phyloP scores from a whole-genome alignment of 2,797 vertebrate species.

The Pipistrellus nathusii region DNA sequence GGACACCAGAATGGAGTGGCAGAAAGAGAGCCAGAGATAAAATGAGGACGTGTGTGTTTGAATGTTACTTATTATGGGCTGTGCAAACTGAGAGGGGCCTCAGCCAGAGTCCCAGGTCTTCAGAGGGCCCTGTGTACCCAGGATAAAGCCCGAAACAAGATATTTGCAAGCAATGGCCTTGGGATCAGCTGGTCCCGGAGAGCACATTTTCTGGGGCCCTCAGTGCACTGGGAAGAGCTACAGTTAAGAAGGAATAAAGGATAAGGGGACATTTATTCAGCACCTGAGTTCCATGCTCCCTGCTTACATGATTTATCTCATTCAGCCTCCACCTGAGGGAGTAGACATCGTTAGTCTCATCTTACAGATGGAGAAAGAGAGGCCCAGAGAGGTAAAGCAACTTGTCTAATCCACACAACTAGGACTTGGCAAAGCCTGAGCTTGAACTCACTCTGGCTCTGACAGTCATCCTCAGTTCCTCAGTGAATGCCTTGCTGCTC shows the following conservation, averaged over 20 bases:
- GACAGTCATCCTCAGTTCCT: accelerated
- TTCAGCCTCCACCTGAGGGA: background rate
- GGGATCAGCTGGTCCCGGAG: background rate
- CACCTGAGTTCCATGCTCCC: background rate
- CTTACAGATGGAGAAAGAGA: background rate
- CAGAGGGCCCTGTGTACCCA: background rate
- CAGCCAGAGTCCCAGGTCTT: background rate
- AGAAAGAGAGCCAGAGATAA: background rate
- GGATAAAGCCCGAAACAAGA: background rate
- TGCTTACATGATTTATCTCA: background rate
- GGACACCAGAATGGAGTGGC: background rate
- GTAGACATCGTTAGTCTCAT: background rate
- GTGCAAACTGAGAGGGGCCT: background rate
- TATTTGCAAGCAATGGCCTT: background rate
- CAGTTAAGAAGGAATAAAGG: background rate
- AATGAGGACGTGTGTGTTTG: background rate
- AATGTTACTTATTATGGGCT: background rate
- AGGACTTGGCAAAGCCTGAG: background rate
- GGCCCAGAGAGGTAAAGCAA: background rate
- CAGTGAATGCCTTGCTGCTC: background rate
- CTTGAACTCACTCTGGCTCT: background rate
- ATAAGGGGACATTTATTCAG: background rate
- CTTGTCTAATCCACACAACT: background rate
- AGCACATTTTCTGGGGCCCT: background rate
- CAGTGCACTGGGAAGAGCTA: background rate